Evolutionary conservation across 2,888 invertebrate genomes (phyloP).

Genomic region (Ochropacha duplaris): DNA sequence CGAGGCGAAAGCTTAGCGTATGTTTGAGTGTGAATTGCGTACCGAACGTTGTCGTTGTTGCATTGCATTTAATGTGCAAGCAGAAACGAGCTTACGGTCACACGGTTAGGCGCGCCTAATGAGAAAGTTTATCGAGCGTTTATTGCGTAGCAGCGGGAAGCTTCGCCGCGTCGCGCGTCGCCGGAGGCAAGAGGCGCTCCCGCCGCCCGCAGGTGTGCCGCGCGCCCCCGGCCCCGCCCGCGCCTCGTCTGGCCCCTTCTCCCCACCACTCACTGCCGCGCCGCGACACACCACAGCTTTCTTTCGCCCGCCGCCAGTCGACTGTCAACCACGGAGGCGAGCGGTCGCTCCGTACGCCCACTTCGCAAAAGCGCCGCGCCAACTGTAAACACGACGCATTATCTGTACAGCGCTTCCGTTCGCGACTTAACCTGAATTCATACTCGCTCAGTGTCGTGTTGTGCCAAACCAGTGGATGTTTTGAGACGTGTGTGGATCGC

Average conservation of each 20-base stretch:
- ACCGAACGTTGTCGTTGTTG: slow-evolving; percentile 65
- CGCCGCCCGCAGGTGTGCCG: slow-evolving; percentile 75
- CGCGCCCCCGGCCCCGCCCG: slow-evolving; percentile 43
- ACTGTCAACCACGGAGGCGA: slow-evolving; percentile 71
- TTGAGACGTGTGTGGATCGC: slow-evolving; percentile 57
- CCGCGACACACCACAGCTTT: slow-evolving; percentile 44
- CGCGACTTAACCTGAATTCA: slow-evolving; percentile 66
- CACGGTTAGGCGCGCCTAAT: slow-evolving; percentile 82
- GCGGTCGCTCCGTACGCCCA: slow-evolving; percentile 41
- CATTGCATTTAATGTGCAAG: slow-evolving; percentile 69
- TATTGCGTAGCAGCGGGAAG: slow-evolving; percentile 82
- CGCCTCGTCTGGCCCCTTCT: slow-evolving; percentile 40
- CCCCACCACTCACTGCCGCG: slow-evolving; percentile 56
- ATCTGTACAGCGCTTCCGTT: slow-evolving; percentile 71
- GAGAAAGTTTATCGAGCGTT: slow-evolving; percentile 83
- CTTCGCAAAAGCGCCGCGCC: slow-evolving; percentile 61
- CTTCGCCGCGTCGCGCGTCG: slow-evolving; percentile 55
- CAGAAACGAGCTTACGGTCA: slow-evolving; percentile 79
- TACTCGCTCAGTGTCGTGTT: slow-evolving; percentile 67
- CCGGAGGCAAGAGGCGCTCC: slow-evolving; percentile 60
- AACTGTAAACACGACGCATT: slow-evolving; percentile 80
- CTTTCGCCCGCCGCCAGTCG: slow-evolving; percentile 64
- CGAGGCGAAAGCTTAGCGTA: slow-evolving; percentile 44
- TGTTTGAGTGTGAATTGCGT: slow-evolving; percentile 59
- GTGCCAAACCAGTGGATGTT: slow-evolving; percentile 72